A percentile compares a stretch with the other conserved stretches of the same genome.
Evolutionary conservation across 2,888 invertebrate genomes (phyloP).

Genomic region (Cephus pygmeus): DNA sequence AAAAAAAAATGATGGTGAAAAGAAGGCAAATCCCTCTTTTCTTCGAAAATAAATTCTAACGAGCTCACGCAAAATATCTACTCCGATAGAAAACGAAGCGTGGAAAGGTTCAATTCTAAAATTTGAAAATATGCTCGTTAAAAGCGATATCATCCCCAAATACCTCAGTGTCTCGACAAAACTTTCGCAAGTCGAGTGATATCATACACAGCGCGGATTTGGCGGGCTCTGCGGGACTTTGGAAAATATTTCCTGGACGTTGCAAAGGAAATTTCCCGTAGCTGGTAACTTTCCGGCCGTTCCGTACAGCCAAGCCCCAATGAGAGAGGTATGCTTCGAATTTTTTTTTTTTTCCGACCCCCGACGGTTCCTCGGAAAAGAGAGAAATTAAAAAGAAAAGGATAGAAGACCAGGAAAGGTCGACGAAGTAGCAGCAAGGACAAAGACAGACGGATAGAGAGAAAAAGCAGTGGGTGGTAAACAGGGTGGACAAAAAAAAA

Average conservation of each 20-base stretch:
- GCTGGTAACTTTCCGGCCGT: conserved; percentile 30
- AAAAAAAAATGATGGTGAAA: neutral
- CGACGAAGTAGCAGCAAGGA: neutral
- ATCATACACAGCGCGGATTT: conserved; percentile 48
- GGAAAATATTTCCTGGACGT: conserved; percentile 49
- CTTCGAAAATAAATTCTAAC: neutral
- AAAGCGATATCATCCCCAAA: neutral
- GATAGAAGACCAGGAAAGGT: neutral
- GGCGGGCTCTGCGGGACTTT: conserved; percentile 43
- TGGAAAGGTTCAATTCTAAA: neutral
- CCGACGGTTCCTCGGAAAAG: neutral
- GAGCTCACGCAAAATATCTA: neutral
- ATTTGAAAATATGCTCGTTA: neutral
- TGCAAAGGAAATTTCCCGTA: conserved; percentile 42
- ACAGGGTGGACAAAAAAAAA: neutral
- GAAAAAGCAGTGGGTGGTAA: neutral
- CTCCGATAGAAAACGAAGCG: neutral
- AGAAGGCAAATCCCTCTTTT: neutral
- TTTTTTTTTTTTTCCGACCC: conserved; percentile 26
- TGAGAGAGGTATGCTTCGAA: conserved; percentile 30
- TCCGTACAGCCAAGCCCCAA: conserved; percentile 8
- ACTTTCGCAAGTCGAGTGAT: conserved; percentile 36
- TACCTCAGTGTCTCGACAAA: conserved; percentile 29
- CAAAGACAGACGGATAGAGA: neutral
- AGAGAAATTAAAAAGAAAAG: neutral